These are phyloP conservation scores for Eristalinus sepulchralis DNA, from an alignment of 2,888 invertebrate species.

Conservation along the genomic window DNA sequence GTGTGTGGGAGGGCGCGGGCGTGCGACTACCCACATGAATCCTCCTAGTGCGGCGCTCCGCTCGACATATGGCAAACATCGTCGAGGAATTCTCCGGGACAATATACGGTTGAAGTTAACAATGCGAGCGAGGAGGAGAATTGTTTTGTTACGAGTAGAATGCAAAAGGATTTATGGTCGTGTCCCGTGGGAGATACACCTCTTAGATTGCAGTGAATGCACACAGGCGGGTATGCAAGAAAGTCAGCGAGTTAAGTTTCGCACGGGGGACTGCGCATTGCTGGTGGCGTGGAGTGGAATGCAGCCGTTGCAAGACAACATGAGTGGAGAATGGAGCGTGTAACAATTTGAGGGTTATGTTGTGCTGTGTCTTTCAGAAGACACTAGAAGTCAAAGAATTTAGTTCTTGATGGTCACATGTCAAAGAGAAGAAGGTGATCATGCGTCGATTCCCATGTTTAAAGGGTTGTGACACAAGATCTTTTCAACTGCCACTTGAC, in stretches of 20 bases:
- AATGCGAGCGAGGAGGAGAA: slow-evolving; percentile 51
- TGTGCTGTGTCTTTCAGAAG: too few species aligned
- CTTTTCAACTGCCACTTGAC: too few species aligned
- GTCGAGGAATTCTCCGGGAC: slow-evolving; percentile 29
- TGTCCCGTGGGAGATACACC: slow-evolving; percentile 63
- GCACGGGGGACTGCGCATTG: not conserved
- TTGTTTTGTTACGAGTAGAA: slow-evolving; percentile 60
- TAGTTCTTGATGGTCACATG: too few species aligned
- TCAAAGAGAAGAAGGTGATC: too few species aligned
- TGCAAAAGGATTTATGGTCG: slow-evolving; percentile 62
- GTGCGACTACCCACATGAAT: not conserved
- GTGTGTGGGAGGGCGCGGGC: not conserved
- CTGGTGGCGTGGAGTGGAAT: not conserved
- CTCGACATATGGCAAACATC: slow-evolving; percentile 60
- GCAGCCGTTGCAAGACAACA: not conserved
- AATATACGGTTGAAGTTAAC: slow-evolving; percentile 61
- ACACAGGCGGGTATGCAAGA: slow-evolving; percentile 22
- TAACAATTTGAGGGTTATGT: too few species aligned
- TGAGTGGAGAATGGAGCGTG: not conserved
- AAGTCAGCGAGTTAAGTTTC: not conserved
- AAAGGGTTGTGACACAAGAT: too few species aligned
- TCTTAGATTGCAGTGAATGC: slow-evolving; percentile 20
- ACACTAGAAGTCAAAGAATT: too few species aligned
- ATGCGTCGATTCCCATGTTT: too few species aligned
- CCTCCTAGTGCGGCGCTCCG: not conserved